Percentiles rank a stretch among this genome's conserved stretches.
Conservation (phyloP, 2,888 invertebrate species). For the Oligia fasciuncula region DNA sequence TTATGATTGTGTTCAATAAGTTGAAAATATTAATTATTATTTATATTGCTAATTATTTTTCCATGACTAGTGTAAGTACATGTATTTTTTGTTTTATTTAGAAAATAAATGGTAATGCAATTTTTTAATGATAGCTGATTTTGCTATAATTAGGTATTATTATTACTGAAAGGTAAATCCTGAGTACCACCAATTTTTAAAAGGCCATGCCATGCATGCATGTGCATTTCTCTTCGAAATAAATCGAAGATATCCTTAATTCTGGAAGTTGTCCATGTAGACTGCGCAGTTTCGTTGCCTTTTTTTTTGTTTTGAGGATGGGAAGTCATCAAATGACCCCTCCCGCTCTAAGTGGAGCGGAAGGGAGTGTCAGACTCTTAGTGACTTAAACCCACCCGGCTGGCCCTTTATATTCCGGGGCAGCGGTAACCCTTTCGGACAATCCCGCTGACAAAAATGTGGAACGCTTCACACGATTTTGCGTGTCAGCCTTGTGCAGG, state of each 20-base stretch:
- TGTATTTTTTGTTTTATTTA: conserved; percentile 24
- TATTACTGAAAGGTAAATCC: background rate
- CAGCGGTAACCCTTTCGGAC: no score
- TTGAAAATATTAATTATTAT: conserved; percentile 48
- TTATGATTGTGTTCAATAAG: conserved; percentile 49
- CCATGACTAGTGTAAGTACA: conserved; percentile 56
- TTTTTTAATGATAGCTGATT: conserved; percentile 14
- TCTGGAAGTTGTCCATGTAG: background rate
- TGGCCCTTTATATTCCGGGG: no score
- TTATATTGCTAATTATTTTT: conserved; percentile 48
- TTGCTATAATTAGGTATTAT: background rate
- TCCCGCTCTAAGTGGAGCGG: no score
- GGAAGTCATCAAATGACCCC: no score
- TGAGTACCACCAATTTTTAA: background rate
- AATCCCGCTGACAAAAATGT: no score
- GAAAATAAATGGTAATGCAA: conserved; percentile 18
- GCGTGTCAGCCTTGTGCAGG: no score
- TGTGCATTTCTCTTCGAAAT: background rate
- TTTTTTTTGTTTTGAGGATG: no score
- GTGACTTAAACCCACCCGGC: no score
- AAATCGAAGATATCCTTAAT: background rate
- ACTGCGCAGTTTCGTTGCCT: background rate
- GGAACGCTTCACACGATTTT: no score
- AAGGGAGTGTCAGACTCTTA: no score
- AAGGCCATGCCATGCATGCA: no score